Evolutionary conservation across 2,113 vertebrate species (phyloP).

Genomic region (Narcine bancroftii): DNA sequence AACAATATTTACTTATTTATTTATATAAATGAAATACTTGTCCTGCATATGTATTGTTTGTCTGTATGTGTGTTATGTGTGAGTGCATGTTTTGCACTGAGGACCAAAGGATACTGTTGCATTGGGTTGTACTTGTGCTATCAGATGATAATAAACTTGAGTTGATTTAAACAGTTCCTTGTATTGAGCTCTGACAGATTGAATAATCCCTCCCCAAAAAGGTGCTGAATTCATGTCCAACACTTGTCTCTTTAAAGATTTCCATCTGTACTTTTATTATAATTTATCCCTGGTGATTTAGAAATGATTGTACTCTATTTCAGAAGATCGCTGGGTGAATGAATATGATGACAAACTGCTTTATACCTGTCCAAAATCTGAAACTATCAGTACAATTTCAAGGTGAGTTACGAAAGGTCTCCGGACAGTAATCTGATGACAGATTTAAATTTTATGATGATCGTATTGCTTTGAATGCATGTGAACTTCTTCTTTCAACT

Average conservation of each 20-base stretch:
- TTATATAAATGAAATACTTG: too few relatives aligned
- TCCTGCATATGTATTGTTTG: too few relatives aligned
- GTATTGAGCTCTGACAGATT: not conserved
- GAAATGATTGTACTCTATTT: not conserved
- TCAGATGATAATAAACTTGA: too few relatives aligned
- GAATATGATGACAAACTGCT: not conserved
- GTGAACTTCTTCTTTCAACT: not conserved
- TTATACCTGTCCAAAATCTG: not conserved
- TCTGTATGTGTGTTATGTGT: too few relatives aligned
- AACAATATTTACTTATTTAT: too few relatives aligned
- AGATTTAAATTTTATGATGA: not conserved
- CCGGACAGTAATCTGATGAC: not conserved
- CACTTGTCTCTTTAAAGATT: not conserved
- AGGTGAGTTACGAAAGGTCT: not conserved
- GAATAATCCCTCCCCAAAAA: not conserved
- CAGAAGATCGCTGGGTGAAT: constrained; percentile 3
- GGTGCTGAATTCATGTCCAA: too few relatives aligned
- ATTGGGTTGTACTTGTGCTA: too few relatives aligned
- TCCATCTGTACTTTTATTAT: not conserved
- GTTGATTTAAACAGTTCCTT: not conserved
- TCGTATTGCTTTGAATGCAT: too few relatives aligned
- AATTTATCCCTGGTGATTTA: not conserved
- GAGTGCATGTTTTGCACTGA: too few relatives aligned
- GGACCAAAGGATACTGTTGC: too few relatives aligned
- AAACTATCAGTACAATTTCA: not conserved